These are phyloP conservation scores for Fistularia tabacaria DNA, from an alignment of 2,797 vertebrate species.

Conservation along the genomic window DNA sequence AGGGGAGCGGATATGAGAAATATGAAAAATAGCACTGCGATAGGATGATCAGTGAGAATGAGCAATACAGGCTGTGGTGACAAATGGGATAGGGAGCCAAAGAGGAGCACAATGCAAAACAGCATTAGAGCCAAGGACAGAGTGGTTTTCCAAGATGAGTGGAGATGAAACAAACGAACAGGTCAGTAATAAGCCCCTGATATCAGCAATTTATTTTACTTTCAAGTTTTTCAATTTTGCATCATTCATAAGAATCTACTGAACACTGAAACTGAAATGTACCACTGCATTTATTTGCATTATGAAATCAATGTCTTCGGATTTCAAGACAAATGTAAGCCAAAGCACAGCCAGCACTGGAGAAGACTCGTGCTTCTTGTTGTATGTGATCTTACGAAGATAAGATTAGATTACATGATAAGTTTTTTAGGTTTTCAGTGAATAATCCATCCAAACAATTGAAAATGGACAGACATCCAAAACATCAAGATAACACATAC, in stretches of 20 bases:
- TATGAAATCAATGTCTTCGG: too few species aligned
- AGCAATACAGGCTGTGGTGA: conserved; percentile 64
- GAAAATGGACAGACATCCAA: conserved; percentile 44
- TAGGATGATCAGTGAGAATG: conserved; percentile 75
- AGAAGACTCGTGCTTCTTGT: conserved; percentile 2
- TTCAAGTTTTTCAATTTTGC: conserved; percentile 21
- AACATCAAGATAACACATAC: conserved; percentile 61
- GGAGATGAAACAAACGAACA: conserved; percentile 41
- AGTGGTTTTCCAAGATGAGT: conserved; percentile 47
- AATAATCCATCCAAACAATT: conserved; percentile 55
- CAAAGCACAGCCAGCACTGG: neutral
- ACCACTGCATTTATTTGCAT: neutral
- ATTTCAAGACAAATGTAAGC: neutral
- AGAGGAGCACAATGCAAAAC: conserved; percentile 68
- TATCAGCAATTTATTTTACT: conserved; percentile 36
- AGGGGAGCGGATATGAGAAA: conserved; percentile 77
- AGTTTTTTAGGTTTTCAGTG: conserved; percentile 25
- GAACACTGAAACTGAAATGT: conserved; percentile 13
- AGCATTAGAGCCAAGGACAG: conserved; percentile 63
- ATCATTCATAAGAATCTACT: conserved; percentile 11
- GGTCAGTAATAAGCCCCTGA: conserved; percentile 51
- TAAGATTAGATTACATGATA: conserved; percentile 29
- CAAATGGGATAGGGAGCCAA: conserved; percentile 72
- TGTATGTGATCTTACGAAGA: conserved; percentile 20
- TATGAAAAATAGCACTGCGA: conserved; percentile 76